Evolutionary conservation across 2,113 vertebrate genomes (phyloP).

Genomic region (Corydoras maculifer): DNA sequence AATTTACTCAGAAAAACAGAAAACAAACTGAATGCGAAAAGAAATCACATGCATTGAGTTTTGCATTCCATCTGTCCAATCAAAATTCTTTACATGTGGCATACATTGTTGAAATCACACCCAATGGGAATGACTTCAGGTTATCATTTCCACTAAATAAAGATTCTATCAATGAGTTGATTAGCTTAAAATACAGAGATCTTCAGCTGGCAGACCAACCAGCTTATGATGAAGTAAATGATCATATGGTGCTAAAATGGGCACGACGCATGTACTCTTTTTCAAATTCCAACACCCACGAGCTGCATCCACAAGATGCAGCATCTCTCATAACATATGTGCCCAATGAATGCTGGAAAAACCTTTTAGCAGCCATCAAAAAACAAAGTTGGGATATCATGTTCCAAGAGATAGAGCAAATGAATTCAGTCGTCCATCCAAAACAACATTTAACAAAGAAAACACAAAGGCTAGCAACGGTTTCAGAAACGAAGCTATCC

Average conservation of each 20-base stretch:
- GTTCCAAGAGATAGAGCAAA: constrained; percentile 9
- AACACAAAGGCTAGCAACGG: background rate
- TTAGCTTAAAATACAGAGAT: constrained; percentile 53
- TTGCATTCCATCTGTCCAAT: constrained; percentile 57
- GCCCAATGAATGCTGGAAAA: constrained; percentile 47
- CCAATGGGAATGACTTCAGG: constrained; percentile 49
- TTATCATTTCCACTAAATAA: constrained; percentile 67
- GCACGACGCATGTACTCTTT: constrained; percentile 65
- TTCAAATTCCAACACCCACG: constrained; percentile 12
- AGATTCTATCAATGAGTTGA: constrained; percentile 51
- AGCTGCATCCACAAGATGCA: constrained; percentile 24
- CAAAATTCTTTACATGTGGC: constrained; percentile 63
- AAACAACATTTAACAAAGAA: background rate
- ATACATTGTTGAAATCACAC: constrained; percentile 56
- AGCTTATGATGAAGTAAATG: background rate
- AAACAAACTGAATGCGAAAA: constrained; percentile 52
- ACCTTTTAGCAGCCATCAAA: constrained; percentile 53
- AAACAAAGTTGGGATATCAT: constrained; percentile 37
- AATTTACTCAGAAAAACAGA: constrained; percentile 61
- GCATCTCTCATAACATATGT: constrained; percentile 28
- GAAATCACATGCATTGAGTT: constrained; percentile 50
- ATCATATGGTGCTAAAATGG: constrained; percentile 59
- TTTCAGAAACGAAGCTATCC: background rate
- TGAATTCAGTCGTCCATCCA: constrained; percentile 7
- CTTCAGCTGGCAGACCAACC: constrained; percentile 71